Percentiles rank a stretch among this genome's conserved stretches.
phyloP scores from a whole-genome alignment of 2,888 invertebrate species.

The Dromius quadrimaculatus region DNA sequence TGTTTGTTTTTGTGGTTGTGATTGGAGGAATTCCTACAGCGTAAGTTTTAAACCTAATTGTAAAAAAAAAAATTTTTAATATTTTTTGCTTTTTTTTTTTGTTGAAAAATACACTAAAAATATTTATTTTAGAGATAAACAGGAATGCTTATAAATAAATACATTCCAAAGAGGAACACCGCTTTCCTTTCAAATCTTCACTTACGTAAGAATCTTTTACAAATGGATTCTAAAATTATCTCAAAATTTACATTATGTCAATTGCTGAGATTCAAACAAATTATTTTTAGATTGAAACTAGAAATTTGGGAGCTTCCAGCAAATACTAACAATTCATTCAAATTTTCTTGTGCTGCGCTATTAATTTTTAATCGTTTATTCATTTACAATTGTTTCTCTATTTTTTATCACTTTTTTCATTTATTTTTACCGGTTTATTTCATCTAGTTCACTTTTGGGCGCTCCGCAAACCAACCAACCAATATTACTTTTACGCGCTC shows the following conservation, averaged over 20 bases:
- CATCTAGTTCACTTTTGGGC: no score
- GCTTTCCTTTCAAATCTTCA: slow-evolving; percentile 14
- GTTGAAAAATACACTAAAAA: background rate
- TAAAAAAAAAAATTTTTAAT: background rate
- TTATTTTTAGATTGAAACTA: slow-evolving; percentile 1
- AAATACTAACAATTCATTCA: no score
- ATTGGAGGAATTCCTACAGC: background rate
- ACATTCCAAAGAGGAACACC: slow-evolving; percentile 17
- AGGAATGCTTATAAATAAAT: background rate
- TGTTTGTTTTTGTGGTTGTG: slow-evolving; percentile 10
- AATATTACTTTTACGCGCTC: no score
- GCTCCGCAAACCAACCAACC: no score
- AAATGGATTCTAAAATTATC: slow-evolving; percentile 29
- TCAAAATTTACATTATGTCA: slow-evolving; percentile 27
- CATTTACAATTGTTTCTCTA: no score
- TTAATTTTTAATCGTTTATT: no score
- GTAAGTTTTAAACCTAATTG: background rate
- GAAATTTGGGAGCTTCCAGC: background rate
- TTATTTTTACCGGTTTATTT: no score
- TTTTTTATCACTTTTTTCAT: no score
- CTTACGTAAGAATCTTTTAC: slow-evolving; percentile 15
- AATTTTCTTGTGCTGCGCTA: no score
- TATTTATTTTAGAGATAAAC: background rate
- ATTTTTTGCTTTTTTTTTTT: background rate
- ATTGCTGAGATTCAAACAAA: background rate